These are phyloP conservation scores for Camelus dromedarius DNA, from an alignment of 2,113 vertebrate genomes.

Conservation along the genomic window DNA sequence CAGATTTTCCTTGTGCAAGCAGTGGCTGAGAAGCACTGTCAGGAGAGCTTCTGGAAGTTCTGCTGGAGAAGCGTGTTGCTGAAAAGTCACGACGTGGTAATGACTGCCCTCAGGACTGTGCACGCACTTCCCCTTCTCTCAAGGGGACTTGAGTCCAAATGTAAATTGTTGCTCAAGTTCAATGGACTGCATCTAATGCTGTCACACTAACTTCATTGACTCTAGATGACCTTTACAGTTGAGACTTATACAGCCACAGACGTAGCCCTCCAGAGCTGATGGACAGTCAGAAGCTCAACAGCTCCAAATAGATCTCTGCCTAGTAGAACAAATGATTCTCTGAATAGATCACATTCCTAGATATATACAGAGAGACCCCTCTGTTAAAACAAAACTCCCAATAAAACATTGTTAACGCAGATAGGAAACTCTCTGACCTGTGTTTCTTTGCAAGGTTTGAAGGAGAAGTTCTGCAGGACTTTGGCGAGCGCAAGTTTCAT, in stretches of 20 bases:
- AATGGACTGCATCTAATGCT: background rate
- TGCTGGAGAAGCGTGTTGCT: background rate
- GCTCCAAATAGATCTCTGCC: background rate
- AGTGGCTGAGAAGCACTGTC: background rate
- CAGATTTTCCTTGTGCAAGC: background rate
- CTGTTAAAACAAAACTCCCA: background rate
- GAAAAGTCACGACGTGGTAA: background rate
- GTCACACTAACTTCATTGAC: background rate
- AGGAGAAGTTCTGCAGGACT: no score
- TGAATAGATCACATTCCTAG: background rate
- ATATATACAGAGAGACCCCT: no score
- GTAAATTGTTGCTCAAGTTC: background rate
- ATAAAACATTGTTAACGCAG: background rate
- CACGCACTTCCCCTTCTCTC: background rate
- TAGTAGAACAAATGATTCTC: background rate
- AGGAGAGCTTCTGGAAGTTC: background rate
- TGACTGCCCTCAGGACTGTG: fast-evolving
- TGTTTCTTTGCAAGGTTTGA: no score
- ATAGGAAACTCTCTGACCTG: slow-evolving; percentile 81
- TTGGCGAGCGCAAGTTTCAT: no score
- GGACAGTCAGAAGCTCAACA: no score
- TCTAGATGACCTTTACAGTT: background rate
- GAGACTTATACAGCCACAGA: background rate
- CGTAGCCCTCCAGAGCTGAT: background rate
- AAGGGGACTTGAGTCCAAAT: background rate